Evolutionary conservation across 2,113 vertebrate species (phyloP).

Genomic region (Clarias magur): DNA sequence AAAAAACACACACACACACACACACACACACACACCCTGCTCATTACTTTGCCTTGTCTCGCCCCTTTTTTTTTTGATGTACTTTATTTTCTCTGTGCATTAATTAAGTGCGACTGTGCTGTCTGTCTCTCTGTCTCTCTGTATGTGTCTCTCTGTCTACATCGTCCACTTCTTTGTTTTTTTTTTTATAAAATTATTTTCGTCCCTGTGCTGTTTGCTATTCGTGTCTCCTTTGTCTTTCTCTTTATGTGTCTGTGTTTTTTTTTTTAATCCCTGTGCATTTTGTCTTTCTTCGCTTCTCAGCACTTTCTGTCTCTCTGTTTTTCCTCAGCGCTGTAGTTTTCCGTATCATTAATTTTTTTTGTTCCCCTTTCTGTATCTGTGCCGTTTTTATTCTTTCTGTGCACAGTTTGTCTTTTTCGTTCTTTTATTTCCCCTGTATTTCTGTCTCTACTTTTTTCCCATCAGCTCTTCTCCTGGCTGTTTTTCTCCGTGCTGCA

Average conservation of each 20-base stretch:
- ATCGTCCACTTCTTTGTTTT: fast-evolving
- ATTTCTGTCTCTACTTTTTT: not conserved
- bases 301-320: too few relatives aligned
- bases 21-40: too few relatives aligned
- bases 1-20: too few relatives aligned
- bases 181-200: not conserved
- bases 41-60: not conserved
- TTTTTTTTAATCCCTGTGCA: not conserved
- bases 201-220: not conserved
- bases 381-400: too few relatives aligned
- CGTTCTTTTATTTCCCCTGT: too few relatives aligned
- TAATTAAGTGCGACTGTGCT: not conserved
- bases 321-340: too few relatives aligned
- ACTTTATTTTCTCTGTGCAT: not conserved
- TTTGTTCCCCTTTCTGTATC: too few relatives aligned
- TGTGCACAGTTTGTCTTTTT: too few relatives aligned
- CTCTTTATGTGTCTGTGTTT: not conserved
- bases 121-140: not conserved
- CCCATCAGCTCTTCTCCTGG: not conserved
- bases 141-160: not conserved
- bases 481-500: not conserved
- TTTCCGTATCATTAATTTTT: too few relatives aligned
- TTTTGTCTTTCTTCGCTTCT: too few relatives aligned
- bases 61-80: too few relatives aligned
- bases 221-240: not conserved